These are phyloP conservation scores for Podilymbus podiceps DNA, from an alignment of 2,113 vertebrate species.

Conservation along the genomic window DNA sequence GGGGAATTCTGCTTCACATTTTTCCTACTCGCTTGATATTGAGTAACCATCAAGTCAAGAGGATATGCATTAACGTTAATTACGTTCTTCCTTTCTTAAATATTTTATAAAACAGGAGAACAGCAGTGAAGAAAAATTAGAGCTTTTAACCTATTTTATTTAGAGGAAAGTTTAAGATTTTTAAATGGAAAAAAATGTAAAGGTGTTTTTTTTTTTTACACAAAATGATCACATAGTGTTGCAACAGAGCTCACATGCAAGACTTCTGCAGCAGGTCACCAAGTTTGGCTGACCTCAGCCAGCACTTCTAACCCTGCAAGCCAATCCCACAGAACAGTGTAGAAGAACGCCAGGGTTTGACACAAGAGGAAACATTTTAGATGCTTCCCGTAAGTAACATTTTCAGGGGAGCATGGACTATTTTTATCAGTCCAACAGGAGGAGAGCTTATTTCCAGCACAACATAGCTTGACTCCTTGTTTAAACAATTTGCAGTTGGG, in stretches of 20 bases:
- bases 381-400: background rate
- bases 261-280: accelerated
- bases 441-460: background rate
- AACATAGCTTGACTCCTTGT: background rate
- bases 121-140: background rate
- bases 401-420: background rate
- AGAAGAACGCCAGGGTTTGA: background rate
- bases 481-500: background rate
- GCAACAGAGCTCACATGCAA: background rate
- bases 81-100: background rate
- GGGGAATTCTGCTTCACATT: background rate
- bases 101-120: background rate
- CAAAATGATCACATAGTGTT: accelerated
- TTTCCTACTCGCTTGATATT: background rate
- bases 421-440: background rate
- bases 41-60: background rate
- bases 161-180: background rate
- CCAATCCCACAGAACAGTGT: background rate
- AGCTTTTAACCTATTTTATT: background rate
- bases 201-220: background rate
- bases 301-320: background rate
- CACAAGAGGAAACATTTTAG: background rate
- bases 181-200: background rate
- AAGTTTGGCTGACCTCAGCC: background rate
- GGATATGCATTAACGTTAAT: background rate